A percentile compares a stretch with the other conserved stretches of the same genome.
Evolutionary conservation across 2,888 invertebrate species (phyloP).

Genomic region (Penaeus monodon): DNA sequence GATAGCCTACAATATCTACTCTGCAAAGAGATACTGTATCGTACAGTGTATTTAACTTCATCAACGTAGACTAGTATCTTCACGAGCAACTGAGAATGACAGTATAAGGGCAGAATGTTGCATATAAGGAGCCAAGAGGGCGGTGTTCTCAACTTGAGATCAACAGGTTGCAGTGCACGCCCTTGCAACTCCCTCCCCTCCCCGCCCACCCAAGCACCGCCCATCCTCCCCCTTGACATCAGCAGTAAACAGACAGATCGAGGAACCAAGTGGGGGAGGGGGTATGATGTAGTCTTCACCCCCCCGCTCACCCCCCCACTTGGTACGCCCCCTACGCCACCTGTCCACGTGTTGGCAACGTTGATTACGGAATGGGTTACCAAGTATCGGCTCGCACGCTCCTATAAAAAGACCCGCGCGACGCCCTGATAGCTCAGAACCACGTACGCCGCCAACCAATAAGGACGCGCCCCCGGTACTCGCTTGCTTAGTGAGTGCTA

Average conservation of each 20-base stretch:
- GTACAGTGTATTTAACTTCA: no score
- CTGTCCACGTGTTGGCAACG: constrained; percentile 23
- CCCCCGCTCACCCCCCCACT: not conserved
- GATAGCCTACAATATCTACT: no score
- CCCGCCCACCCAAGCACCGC: not conserved
- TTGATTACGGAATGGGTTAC: not conserved
- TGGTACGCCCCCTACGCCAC: not conserved
- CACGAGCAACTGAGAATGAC: no score
- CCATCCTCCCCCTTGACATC: not conserved
- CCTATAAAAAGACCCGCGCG: not conserved
- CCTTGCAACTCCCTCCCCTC: no score
- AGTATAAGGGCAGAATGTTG: no score
- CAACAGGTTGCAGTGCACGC: not conserved
- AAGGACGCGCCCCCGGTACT: not conserved
- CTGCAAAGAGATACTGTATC: no score
- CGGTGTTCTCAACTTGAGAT: not conserved
- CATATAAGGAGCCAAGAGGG: no score
- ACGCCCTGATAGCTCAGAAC: constrained; percentile 26
- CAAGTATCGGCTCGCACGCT: constrained; percentile 16
- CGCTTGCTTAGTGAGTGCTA: constrained; percentile 1
- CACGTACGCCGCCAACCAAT: constrained; percentile 15
- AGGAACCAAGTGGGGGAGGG: no score
- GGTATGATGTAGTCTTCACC: not conserved
- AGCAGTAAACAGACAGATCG: no score
- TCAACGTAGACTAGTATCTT: no score